These are phyloP conservation scores for Aphaenogaster floridana DNA, from an alignment of 1,140 invertebrate genomes.

Conservation along the genomic window DNA sequence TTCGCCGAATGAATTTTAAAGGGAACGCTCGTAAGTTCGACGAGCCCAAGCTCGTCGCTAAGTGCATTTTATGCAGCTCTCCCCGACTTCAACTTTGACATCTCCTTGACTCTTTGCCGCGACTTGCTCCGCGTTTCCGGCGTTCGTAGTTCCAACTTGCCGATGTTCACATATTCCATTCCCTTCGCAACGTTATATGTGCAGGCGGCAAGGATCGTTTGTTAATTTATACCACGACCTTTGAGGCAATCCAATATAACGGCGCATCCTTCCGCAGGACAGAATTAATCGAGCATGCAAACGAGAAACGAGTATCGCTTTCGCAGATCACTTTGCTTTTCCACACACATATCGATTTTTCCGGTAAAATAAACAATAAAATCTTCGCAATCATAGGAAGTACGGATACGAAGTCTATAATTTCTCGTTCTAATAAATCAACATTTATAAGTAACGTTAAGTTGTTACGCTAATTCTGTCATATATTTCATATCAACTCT, in stretches of 20 bases:
- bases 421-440: neutral
- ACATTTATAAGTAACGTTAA: conserved; percentile 16
- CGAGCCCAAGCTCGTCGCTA: neutral
- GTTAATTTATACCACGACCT: conserved; percentile 65
- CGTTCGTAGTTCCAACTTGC: conserved; percentile 42
- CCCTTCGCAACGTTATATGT: conserved; percentile 25
- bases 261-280: conserved; percentile 5
- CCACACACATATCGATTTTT: conserved; percentile 16
- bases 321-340: conserved; percentile 25
- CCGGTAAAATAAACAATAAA: conserved; percentile 19
- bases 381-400: conserved; percentile 10
- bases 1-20: conserved; percentile 20
- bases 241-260: conserved; percentile 62
- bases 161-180: conserved; percentile 22
- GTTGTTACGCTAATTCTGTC: neutral
- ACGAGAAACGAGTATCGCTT: conserved; percentile 36
- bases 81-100: conserved; percentile 42
- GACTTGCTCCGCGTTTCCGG: conserved; percentile 32
- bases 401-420: neutral
- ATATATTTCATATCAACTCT: neutral
- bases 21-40: neutral
- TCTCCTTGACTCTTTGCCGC: conserved; percentile 40
- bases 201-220: conserved; percentile 20
- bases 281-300: conserved; percentile 52
- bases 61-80: conserved; percentile 9